Evolutionary conservation across 2,113 vertebrate genomes (phyloP), one percentile per base, ranked within the genome.

Genomic region (Haliaeetus leucogaster): DNA sequence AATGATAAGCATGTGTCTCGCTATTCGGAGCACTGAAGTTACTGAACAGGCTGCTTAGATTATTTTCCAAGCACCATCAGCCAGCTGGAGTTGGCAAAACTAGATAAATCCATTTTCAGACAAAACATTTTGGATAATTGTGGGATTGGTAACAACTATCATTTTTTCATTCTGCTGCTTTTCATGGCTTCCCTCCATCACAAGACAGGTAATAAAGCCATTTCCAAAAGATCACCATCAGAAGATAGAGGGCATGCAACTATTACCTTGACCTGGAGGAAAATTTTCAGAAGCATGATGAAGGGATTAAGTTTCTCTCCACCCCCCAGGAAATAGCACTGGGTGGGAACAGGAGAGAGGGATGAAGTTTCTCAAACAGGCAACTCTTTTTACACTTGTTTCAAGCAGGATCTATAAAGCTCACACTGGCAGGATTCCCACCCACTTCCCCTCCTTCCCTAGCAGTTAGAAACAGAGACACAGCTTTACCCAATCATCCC

Each of bases 351-450:
- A 81, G 86, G 62, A 83, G 74, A n/a, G 25, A 71, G 83, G 78
- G 86, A 93, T 72, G 95, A 21, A 32, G 67, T 55, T 93, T 89
- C 95, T 63, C 48, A 18, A 62, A 92, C 70, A 94, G 81, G 73
- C 78, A 53, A 10, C 56, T 14, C 92, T 80, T 92, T 86, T 86
- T 16, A 17, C 22, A 0, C 65, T 18, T 15, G 3, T 71, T 72
- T 61, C 73, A 43, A 15, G 40, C 71, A 22, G 85, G 66, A 82
- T 11, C 52, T 26, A 2, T 16, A 10, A 38, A 84, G 80, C 77
- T 65, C 32, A 9, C 0, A 0, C 89, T 82, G 89, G 95, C 93
- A 89, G 61, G 42, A 73, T 6, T 91, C 89, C 94, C 89, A 62
- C 68, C 72, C 92, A 2, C 80, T 43, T 83, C 84, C 89, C 78